phyloP scores from a whole-genome alignment of 2,888 invertebrate species.

The Globia sparganii region DNA sequence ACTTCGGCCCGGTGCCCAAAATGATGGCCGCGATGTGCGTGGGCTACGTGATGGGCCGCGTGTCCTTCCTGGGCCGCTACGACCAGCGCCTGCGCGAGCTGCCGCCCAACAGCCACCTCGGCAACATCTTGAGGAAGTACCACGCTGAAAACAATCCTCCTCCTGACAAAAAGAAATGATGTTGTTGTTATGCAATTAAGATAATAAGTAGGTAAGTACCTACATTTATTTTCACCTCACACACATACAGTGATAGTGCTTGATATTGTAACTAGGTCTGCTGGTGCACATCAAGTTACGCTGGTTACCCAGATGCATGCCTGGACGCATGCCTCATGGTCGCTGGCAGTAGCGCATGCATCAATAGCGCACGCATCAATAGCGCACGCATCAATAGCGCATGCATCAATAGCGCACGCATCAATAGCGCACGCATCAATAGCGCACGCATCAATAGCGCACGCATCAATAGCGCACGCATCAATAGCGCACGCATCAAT shows the following conservation, averaged over 20 bases:
- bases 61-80: slow-evolving; percentile 93
- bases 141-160: slow-evolving; percentile 62
- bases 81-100: slow-evolving; percentile 93
- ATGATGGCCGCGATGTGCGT: slow-evolving; percentile 91
- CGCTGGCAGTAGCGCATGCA: background rate
- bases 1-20: slow-evolving; percentile 93
- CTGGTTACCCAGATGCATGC: background rate
- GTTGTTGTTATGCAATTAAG: background rate
- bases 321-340: background rate
- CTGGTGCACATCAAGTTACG: background rate
- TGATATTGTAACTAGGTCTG: background rate
- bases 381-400: too few relatives aligned
- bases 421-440: background rate
- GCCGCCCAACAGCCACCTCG: slow-evolving; percentile 92
- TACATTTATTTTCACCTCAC: background rate
- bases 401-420: background rate
- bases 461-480: background rate
- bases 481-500: background rate
- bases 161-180: background rate
- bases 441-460: background rate
- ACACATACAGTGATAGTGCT: background rate
- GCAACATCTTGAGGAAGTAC: slow-evolving; percentile 91
- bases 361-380: background rate
- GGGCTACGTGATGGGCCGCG: slow-evolving; percentile 94
- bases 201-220: background rate